Percentiles rank a stretch among this genome's conserved stretches.
Conservation (phyloP, 2,888 invertebrate species). For the Tiliacea citrago region DNA sequence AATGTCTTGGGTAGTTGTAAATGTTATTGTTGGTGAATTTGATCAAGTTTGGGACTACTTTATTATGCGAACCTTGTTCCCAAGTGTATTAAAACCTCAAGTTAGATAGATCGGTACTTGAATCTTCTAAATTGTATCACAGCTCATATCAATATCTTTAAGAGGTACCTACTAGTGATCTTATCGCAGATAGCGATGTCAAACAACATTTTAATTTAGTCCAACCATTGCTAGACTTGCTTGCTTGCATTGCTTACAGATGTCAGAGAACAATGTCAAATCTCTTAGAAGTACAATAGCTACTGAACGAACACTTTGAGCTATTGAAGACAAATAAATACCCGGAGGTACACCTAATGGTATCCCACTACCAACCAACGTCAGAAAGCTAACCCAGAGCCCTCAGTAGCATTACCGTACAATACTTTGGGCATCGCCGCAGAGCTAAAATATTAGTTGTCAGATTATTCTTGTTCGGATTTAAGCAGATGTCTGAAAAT, state of each 20-base stretch:
- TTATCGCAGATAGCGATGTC: not conserved
- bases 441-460: not conserved
- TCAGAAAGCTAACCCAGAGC: not conserved
- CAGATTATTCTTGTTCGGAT: not conserved
- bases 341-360: too few species aligned
- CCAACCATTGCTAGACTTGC: not conserved
- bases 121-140: not conserved
- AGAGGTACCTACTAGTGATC: not conserved
- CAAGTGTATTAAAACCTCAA: slow-evolving; percentile 3
- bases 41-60: slow-evolving; percentile 20
- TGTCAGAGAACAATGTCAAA: not conserved
- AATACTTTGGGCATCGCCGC: too few species aligned
- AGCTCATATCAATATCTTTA: not conserved
- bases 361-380: not conserved
- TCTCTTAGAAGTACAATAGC: too few species aligned
- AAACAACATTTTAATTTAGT: not conserved
- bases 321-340: too few species aligned
- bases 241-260: too few species aligned
- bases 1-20: slow-evolving; percentile 2
- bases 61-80: not conserved
- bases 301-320: too few species aligned
- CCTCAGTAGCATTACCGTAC: too few species aligned
- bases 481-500: not conserved
- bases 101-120: not conserved
- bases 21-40: slow-evolving; percentile 21